Evolutionary conservation across 2,113 vertebrate genomes (phyloP).

Genomic region (Marmota flaviventris): DNA sequence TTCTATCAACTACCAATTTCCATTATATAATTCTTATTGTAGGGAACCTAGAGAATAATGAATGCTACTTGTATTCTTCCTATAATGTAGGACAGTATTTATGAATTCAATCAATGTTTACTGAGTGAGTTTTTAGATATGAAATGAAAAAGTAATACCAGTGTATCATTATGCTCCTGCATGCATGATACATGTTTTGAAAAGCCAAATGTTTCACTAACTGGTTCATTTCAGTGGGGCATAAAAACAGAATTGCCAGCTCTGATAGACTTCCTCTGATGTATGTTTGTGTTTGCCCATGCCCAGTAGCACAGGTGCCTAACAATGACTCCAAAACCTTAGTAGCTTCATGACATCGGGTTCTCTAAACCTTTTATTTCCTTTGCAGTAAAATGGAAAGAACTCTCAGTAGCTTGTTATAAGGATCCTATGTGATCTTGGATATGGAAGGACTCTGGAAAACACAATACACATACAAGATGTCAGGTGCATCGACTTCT

Average conservation of each 20-base stretch:
- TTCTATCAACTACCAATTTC: not conserved
- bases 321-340: not conserved
- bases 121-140: not conserved
- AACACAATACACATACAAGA: not conserved
- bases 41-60: conserved; percentile 36
- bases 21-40: not conserved
- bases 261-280: not conserved
- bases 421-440: not conserved
- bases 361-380: not conserved
- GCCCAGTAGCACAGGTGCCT: not conserved
- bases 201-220: conserved; percentile 22
- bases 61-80: not conserved
- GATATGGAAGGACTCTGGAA: not conserved
- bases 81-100: not conserved
- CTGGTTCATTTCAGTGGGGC: not conserved
- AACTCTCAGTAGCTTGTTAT: not conserved
- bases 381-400: not conserved
- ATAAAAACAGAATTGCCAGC: not conserved
- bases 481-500: not conserved
- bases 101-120: conserved; percentile 35
- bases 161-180: not conserved
- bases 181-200: not conserved
- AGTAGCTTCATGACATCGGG: not conserved
- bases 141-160: conserved; percentile 27
- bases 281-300: not conserved